Conservation (phyloP, 2,797 vertebrate species). For the Oreochromis grahami region DNA sequence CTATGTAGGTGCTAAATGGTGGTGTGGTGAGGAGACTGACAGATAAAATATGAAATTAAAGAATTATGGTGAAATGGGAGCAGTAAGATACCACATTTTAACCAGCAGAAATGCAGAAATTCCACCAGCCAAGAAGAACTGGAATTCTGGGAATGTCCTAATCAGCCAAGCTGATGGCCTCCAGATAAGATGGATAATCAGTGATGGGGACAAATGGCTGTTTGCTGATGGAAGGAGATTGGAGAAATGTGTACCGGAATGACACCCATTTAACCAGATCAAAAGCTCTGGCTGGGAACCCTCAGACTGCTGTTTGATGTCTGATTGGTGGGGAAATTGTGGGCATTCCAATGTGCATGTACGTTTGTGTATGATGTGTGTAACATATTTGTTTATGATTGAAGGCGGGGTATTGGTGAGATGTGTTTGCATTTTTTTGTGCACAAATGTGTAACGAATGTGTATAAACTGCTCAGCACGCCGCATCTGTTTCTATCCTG, state of each 20-base stretch:
- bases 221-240: constrained; percentile 46
- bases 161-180: constrained; percentile 60
- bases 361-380: constrained; percentile 28
- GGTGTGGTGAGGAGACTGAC: not conserved
- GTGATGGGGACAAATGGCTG: constrained; percentile 40
- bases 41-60: not conserved
- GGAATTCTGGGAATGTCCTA: constrained; percentile 59
- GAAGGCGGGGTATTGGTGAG: constrained; percentile 23
- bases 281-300: constrained; percentile 46
- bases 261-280: constrained; percentile 57
- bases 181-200: constrained; percentile 64
- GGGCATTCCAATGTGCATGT: constrained; percentile 23
- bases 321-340: constrained; percentile 61
- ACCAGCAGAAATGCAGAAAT: constrained; percentile 40
- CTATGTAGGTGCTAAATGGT: not conserved
- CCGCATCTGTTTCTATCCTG: constrained; percentile 29
- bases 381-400: constrained; percentile 33
- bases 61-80: not conserved
- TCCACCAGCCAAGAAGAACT: constrained; percentile 25
- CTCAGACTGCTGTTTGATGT: constrained; percentile 52
- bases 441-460: constrained; percentile 22
- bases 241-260: constrained; percentile 38
- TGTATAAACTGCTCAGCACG: not conserved
- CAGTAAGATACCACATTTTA: constrained; percentile 8
- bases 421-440: constrained; percentile 5